Conservation (phyloP, 2,113 vertebrate species). For the Columbina picui region DNA sequence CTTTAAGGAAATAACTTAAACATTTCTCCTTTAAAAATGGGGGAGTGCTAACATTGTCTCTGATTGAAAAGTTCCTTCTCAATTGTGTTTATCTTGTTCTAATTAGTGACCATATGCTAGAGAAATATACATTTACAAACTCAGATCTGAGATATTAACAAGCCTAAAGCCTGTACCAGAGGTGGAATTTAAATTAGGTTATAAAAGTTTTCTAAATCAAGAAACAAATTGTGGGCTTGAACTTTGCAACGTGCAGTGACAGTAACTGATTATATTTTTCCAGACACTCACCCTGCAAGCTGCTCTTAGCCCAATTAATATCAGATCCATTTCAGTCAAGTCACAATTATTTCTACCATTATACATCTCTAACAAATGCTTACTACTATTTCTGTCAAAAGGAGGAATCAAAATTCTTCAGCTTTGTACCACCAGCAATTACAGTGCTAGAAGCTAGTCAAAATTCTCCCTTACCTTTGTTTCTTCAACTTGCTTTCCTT, state of each 20-base stretch:
- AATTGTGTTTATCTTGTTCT: background rate
- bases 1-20: background rate
- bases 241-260: background rate
- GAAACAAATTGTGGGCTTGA: slow-evolving; percentile 8
- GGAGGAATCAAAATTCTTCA: background rate
- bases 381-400: background rate
- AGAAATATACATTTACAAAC: background rate
- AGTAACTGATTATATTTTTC: slow-evolving; percentile 47
- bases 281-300: background rate
- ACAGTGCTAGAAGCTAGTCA: background rate
- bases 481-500: background rate
- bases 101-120: background rate
- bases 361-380: background rate
- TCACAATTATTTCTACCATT: background rate
- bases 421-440: background rate
- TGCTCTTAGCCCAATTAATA: slow-evolving; percentile 28
- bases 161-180: slow-evolving; percentile 7
- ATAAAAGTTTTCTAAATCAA: slow-evolving; percentile 24
- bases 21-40: background rate
- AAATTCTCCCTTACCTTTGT: background rate
- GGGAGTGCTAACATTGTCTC: background rate
- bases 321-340: background rate
- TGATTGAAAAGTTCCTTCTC: background rate
- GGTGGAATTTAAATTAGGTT: slow-evolving; percentile 14
- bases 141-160: background rate